phyloP scores from a whole-genome alignment of 2,888 invertebrate genomes.

The Himalopsyche tibetana region DNA sequence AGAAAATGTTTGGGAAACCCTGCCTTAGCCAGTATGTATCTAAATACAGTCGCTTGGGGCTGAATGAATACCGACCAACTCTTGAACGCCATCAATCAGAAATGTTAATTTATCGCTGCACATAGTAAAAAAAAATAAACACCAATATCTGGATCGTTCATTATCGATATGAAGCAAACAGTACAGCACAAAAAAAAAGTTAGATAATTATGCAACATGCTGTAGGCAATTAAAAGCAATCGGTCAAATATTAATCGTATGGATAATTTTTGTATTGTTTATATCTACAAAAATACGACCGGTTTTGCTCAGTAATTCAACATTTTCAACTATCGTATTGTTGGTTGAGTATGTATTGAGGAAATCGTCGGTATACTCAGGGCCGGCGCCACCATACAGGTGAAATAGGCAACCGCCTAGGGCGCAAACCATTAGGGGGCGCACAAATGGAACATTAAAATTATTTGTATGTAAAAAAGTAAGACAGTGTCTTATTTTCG shows the following conservation, averaged over 20 bases:
- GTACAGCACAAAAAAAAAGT: conserved; percentile 18
- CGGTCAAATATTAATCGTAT: background rate
- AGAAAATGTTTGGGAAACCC: no score
- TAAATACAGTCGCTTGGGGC: conserved; percentile 34
- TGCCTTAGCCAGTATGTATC: background rate
- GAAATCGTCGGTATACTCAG: no score
- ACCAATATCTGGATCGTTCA: background rate
- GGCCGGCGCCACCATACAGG: no score
- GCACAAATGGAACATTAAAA: no score
- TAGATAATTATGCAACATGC: conserved; percentile 37
- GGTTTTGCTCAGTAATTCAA: no score
- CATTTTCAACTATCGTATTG: no score
- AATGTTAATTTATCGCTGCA: conserved; percentile 57
- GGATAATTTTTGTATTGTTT: background rate
- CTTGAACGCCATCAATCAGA: conserved; percentile 61
- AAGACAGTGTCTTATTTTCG: no score
- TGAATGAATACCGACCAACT: conserved; percentile 27
- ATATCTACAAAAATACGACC: background rate
- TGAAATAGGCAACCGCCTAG: no score
- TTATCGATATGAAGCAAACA: conserved; percentile 14
- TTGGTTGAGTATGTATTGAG: no score
- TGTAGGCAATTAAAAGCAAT: conserved; percentile 19
- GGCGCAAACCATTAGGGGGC: no score
- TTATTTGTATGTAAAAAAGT: no score
- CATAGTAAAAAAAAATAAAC: conserved; percentile 35